Conservation (phyloP, 2,888 invertebrate genomes). For the Leptopterna dolabrata region DNA sequence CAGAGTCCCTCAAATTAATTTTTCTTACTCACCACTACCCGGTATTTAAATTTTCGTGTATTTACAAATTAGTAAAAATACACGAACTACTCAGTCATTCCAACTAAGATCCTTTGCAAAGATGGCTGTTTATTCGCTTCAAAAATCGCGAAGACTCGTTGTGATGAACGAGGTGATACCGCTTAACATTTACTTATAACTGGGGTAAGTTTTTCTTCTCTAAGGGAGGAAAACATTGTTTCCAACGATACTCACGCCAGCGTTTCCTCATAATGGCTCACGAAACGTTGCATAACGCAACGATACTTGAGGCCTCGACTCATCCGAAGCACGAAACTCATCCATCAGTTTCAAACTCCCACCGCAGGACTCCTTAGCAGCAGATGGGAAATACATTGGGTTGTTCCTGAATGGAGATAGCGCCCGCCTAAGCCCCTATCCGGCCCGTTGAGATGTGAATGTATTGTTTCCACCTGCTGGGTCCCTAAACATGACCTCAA, state of each 20-base stretch:
- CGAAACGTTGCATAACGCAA: conserved; percentile 23
- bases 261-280: neutral
- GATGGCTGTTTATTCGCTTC: too few relatives aligned
- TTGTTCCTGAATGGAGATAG: neutral
- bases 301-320: neutral
- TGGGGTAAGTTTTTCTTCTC: too few relatives aligned
- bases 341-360: neutral
- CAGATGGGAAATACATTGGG: neutral
- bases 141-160: too few relatives aligned
- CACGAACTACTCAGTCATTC: too few relatives aligned
- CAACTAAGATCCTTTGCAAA: too few relatives aligned
- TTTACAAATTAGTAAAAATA: too few relatives aligned
- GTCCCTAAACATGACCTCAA: neutral
- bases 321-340: conserved; percentile 13
- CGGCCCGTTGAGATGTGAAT: neutral
- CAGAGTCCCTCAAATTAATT: too few relatives aligned
- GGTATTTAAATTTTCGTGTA: too few relatives aligned
- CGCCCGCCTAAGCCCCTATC: neutral
- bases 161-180: too few relatives aligned
- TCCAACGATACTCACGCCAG: neutral
- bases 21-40: too few relatives aligned
- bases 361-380: neutral
- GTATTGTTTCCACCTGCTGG: neutral
- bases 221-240: neutral
- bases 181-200: too few relatives aligned